Percentiles rank a stretch among this genome's conserved stretches.
Evolutionary conservation across 2,113 vertebrate genomes (phyloP).

Genomic region (Hemibagrus wyckioides): DNA sequence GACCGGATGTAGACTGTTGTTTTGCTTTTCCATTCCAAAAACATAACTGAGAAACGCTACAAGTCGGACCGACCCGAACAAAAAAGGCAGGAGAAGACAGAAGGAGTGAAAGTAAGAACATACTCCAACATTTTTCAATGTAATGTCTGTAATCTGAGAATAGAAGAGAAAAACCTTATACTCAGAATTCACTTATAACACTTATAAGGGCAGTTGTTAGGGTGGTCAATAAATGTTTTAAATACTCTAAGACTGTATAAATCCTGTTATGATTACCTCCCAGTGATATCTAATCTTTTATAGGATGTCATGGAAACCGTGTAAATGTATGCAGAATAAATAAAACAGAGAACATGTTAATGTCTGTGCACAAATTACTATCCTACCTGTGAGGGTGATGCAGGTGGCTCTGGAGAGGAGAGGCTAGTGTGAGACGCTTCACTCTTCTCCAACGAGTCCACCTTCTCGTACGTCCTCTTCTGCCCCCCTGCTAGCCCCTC

Average conservation of each 20-base stretch:
- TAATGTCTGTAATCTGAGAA: neutral
- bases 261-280: neutral
- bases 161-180: neutral
- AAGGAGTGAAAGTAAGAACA: conserved; percentile 5
- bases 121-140: neutral
- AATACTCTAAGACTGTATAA: neutral
- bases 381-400: conserved; percentile 73
- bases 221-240: too few relatives aligned
- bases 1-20: conserved; percentile 53
- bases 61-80: neutral
- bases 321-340: neutral
- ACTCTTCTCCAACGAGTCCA: conserved; percentile 77
- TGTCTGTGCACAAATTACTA: neutral
- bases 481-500: conserved; percentile 68
- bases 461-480: conserved; percentile 80
- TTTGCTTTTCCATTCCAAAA: conserved; percentile 30
- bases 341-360: neutral
- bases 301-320: neutral
- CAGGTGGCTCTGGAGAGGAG: conserved; percentile 60
- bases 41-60: conserved; percentile 16
- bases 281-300: neutral
- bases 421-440: conserved; percentile 69
- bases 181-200: too few relatives aligned
- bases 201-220: too few relatives aligned
- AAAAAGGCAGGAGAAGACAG: neutral